These are phyloP conservation scores for Globia sparganii DNA, from an alignment of 2,888 invertebrate genomes.

Conservation along the genomic window DNA sequence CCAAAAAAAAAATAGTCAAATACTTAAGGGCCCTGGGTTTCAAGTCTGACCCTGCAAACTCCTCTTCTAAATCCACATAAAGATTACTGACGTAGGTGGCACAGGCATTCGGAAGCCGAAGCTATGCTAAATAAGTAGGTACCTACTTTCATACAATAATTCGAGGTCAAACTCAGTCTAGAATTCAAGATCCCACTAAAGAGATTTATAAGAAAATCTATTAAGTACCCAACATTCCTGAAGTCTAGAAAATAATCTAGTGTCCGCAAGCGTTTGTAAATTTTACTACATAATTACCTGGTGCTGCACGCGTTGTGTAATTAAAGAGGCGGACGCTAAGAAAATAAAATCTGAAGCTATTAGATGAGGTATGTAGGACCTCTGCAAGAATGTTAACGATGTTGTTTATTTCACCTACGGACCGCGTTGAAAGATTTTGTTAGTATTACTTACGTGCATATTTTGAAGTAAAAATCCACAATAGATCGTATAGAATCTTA, in stretches of 20 bases:
- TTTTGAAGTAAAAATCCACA: no score
- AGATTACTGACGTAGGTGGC: background rate
- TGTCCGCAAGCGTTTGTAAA: slow-evolving; percentile 34
- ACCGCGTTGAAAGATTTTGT: slow-evolving; percentile 21
- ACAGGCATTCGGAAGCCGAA: background rate
- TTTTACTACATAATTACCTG: slow-evolving; percentile 12
- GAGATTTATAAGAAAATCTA: slow-evolving; percentile 24
- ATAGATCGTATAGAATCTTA: no score
- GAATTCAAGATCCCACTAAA: background rate
- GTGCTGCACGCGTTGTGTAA: slow-evolving; percentile 18
- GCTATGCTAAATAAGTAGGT: background rate
- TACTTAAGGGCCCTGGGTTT: no score
- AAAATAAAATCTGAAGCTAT: slow-evolving; percentile 12
- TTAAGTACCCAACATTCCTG: slow-evolving; percentile 17
- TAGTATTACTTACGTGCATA: background rate
- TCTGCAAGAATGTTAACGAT: slow-evolving; percentile 20
- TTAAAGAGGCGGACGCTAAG: background rate
- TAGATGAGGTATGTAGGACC: background rate
- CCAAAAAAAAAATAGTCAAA: no score
- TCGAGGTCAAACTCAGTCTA: slow-evolving; percentile 17
- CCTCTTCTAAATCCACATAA: background rate
- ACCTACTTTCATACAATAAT: background rate
- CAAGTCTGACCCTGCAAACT: no score
- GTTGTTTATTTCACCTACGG: slow-evolving; percentile 18
- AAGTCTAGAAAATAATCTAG: slow-evolving; percentile 24